These are phyloP conservation scores for Stercorarius parasiticus DNA, from an alignment of 2,113 vertebrate genomes.

Conservation along the genomic window DNA sequence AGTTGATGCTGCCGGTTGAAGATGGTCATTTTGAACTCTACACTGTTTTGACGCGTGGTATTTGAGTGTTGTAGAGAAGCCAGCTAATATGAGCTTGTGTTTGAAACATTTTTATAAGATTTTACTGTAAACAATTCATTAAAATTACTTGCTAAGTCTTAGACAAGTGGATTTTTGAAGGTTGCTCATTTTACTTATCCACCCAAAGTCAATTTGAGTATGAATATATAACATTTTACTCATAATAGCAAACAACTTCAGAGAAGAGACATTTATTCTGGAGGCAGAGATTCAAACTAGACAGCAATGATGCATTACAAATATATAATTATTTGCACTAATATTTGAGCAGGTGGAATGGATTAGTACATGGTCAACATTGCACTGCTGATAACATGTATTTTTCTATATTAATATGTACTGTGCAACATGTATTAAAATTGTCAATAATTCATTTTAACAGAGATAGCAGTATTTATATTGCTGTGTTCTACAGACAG, in stretches of 20 bases:
- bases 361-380: conserved; percentile 98
- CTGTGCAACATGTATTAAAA: conserved; percentile 84
- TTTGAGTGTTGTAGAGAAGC: not conserved
- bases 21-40: not conserved
- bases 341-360: conserved; percentile 99
- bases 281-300: conserved; percentile 71
- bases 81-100: not conserved
- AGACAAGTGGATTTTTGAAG: conserved; percentile 70
- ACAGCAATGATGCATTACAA: conserved; percentile 83
- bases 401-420: conserved; percentile 85
- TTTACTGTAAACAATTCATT: conserved; percentile 64
- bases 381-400: conserved; percentile 81
- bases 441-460: conserved; percentile 82
- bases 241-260: conserved; percentile 74
- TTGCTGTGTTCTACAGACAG: conserved; percentile 74
- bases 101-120: conserved; percentile 19
- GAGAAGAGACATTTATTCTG: conserved; percentile 76
- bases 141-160: conserved; percentile 67
- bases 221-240: conserved; percentile 73
- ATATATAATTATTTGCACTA: conserved; percentile 87
- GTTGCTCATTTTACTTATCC: conserved; percentile 67
- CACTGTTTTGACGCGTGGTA: not conserved
- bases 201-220: conserved; percentile 77
- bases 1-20: not conserved
- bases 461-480: conserved; percentile 79